Conservation (phyloP, 2,113 vertebrate genomes). For the Amazona vittata region DNA sequence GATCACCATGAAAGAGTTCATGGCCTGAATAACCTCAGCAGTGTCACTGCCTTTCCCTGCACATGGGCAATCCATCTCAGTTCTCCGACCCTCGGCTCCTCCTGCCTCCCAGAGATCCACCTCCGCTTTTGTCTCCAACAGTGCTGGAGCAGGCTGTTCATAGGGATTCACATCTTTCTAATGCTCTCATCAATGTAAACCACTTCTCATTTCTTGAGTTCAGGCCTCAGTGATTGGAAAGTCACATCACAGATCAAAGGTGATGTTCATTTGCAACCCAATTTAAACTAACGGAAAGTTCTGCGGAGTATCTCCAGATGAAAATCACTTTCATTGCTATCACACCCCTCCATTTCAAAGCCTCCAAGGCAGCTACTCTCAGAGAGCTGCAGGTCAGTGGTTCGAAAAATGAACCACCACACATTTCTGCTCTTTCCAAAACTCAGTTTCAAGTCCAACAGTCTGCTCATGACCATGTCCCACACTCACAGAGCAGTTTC, state of each 20-base stretch:
- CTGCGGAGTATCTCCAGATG: not conserved
- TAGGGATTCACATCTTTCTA: not conserved
- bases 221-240: not conserved
- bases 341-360: not conserved
- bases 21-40: not conserved
- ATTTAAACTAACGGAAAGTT: slow-evolving; percentile 2
- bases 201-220: not conserved
- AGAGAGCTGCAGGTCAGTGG: not conserved
- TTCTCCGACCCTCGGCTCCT: not conserved
- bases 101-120: not conserved
- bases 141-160: not conserved
- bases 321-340: not conserved
- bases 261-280: not conserved
- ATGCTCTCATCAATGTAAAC: not conserved
- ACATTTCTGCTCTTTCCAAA: not conserved
- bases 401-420: not conserved
- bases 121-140: not conserved
- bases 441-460: not conserved
- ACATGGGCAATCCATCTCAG: not conserved
- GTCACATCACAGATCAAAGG: slow-evolving; percentile 2
- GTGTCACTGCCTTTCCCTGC: not conserved
- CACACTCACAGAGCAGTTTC: not conserved
- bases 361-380: not conserved
- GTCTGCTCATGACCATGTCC: not conserved
- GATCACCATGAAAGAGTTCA: not conserved